These are phyloP conservation scores for Pimephales promelas DNA, from an alignment of 2,113 vertebrate genomes.

Conservation along the genomic window DNA sequence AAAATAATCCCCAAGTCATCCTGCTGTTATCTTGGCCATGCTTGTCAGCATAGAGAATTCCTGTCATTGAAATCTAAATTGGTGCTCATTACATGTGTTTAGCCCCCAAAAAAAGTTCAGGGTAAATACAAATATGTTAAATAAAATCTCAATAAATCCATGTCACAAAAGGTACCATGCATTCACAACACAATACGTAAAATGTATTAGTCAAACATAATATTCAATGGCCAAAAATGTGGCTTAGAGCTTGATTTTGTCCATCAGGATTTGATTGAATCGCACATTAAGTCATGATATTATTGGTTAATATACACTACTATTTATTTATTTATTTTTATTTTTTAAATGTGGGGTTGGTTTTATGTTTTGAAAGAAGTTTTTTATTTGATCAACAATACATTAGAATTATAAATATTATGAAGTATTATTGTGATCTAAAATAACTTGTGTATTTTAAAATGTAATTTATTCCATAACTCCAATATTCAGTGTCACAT, in stretches of 20 bases:
- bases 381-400: neutral
- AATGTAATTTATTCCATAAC: too few relatives aligned
- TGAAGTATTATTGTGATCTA: too few relatives aligned
- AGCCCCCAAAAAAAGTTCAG: neutral
- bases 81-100: neutral
- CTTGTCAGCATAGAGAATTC: conserved; percentile 18
- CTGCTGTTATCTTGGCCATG: conserved; percentile 35
- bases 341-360: neutral
- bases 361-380: neutral
- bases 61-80: conserved; percentile 11
- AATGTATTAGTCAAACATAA: neutral
- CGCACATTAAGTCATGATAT: neutral
- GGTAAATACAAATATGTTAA: neutral
- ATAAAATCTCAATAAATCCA: neutral
- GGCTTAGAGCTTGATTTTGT: neutral
- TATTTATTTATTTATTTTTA: too few relatives aligned
- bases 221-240: neutral
- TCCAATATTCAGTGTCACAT: neutral
- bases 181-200: neutral
- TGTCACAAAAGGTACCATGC: neutral
- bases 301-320: neutral
- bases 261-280: neutral
- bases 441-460: too few relatives aligned
- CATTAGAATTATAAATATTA: too few relatives aligned
- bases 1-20: conserved; percentile 54